Evolutionary conservation across 2,888 invertebrate species (phyloP), one percentile per base, ranked within the genome.

Genomic region (Conistra vaccinii): DNA sequence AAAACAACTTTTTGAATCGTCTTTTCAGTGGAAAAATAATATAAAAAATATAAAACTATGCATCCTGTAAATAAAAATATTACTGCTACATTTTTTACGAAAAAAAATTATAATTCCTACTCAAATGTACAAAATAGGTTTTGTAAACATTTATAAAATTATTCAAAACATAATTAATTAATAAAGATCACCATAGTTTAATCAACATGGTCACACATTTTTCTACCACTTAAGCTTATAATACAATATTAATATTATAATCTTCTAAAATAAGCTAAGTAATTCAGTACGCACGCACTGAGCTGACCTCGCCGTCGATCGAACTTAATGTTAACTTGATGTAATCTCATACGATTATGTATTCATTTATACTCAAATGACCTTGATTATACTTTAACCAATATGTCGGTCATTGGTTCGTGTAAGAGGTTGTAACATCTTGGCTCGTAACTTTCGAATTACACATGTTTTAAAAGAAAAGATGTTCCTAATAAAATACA

Each of bases 221-320:
- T n/a, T 29, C n/a, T n/a, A 20, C 51, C 23, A 32, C 23, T 65
- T 48, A 48, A 32, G n/a, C 23, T 29, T 39, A 26, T 35, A 48
- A 55, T 23, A 48, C 4, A 73, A 48, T 29, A 35, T 76, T 61
- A 61, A 53, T 61, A 48, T 45, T 61, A 45, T 32, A 14, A 61
- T 72, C 65, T 62, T 73, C n/a, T n/a, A n/a, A 29, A 62, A 26
- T 61, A 73, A 45, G n/a, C 20, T 23, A 69, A 75, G 58, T 51
- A 71, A 69, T 80, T 65, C 26, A 58, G 82, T 85, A 58, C 85
- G 3, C n/a, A n/a, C 76, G 85, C 72, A 81, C 84, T 29, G 10
- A 12, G 5, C 26, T 63, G 85, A 73, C 85, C 82, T 85, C 84
- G 66, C 35, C 3, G 23, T n/a, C 51, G 58, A 69, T 60, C 62